phyloP scores from a whole-genome alignment of 2,113 vertebrate genomes.

The Otolemur garnettii region DNA sequence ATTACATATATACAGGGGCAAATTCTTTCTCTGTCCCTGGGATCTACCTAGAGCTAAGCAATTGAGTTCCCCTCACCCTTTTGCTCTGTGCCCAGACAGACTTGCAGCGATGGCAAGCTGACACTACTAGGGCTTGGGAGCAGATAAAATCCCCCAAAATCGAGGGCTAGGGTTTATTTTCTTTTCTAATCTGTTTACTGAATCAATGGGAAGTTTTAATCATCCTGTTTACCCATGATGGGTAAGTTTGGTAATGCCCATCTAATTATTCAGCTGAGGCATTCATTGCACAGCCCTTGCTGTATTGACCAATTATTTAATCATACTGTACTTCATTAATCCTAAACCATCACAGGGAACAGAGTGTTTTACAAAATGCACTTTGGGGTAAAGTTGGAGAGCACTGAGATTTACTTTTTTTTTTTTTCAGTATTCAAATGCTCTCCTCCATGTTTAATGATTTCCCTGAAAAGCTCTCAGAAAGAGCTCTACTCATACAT shows the following conservation, averaged over 20 bases:
- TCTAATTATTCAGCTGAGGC: constrained; percentile 84
- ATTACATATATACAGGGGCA: neutral
- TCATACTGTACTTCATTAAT: constrained; percentile 89
- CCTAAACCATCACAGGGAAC: constrained; percentile 80
- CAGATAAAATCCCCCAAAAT: constrained; percentile 71
- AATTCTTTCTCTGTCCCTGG: neutral
- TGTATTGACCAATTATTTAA: constrained; percentile 89
- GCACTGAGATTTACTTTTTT: constrained; percentile 65
- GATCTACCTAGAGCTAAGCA: constrained; percentile 58
- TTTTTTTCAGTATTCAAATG: constrained; percentile 75
- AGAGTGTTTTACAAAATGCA: constrained; percentile 73
- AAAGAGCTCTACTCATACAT: constrained; percentile 78
- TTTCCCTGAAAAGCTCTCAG: constrained; percentile 83
- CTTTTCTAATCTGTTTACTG: constrained; percentile 72
- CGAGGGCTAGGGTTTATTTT: constrained; percentile 70
- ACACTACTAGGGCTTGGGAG: constrained; percentile 14
- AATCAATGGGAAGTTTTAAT: constrained; percentile 84
- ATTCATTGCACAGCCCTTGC: constrained; percentile 82
- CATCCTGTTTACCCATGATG: constrained; percentile 85
- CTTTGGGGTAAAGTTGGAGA: constrained; percentile 75
- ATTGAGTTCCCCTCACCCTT: constrained; percentile 59
- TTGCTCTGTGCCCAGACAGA: constrained; percentile 60
- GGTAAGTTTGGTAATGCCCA: constrained; percentile 83
- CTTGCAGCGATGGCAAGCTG: constrained; percentile 39
- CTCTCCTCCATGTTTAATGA: constrained; percentile 81